A percentile compares a stretch with the other conserved stretches of the same genome.
Conservation (phyloP, 2,888 invertebrate genomes). For the Callosobruchus maculatus region DNA sequence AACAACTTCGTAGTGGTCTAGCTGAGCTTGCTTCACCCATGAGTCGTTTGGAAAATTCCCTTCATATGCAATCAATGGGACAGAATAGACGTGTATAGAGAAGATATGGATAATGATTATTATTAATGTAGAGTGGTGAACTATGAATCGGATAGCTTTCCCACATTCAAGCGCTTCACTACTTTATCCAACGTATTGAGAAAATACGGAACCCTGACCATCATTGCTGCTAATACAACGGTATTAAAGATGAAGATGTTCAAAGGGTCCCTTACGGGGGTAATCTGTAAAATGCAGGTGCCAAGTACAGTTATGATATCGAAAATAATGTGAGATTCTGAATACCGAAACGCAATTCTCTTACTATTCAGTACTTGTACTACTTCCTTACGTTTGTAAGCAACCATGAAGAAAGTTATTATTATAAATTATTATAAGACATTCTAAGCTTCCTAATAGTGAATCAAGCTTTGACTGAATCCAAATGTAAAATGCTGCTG, state of each 20-base stretch:
- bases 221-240: background rate
- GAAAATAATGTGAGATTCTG: slow-evolving; percentile 21
- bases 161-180: background rate
- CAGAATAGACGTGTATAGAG: background rate
- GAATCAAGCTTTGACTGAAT: background rate
- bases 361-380: slow-evolving; percentile 18
- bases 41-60: slow-evolving; percentile 7
- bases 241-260: too few species aligned
- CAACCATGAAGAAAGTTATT: slow-evolving; percentile 21
- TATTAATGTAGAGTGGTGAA: background rate
- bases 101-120: slow-evolving; percentile 2
- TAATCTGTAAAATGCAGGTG: too few species aligned
- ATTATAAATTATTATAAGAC: background rate
- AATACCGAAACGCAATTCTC: slow-evolving; percentile 16
- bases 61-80: background rate
- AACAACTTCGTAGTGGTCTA: background rate
- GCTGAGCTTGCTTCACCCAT: slow-evolving; percentile 12
- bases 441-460: slow-evolving; percentile 3
- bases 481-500: background rate
- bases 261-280: too few species aligned
- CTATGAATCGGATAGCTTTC: background rate
- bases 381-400: slow-evolving; percentile 22
- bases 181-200: background rate
- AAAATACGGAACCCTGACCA: slow-evolving; percentile 3
- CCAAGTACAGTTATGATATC: slow-evolving; percentile 13